Base-by-base conservation (phyloP, 2,888 invertebrate genomes). In the Subacronicta megacephala region DNA sequence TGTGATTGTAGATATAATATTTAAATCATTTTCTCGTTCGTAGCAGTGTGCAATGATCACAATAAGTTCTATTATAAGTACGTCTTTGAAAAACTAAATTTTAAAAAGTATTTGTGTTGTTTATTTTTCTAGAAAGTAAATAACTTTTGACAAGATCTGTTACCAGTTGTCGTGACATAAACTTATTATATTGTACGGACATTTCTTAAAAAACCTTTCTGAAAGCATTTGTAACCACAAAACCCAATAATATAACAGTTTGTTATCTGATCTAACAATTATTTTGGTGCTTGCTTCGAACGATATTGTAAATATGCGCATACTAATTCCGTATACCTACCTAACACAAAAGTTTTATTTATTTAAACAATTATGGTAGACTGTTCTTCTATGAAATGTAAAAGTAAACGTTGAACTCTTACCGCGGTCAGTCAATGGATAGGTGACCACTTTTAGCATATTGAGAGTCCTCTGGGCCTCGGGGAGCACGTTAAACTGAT, bases 1-100 rank as follows among this genome's bases (percentile, higher is more conserved):
- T 53, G 41, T 59, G 62, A 66, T 66, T 62, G 51, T 55, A 26
- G 16, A 47, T 56, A 49, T 66, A 33, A 56, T 70, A 59, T 72
- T 47, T 46, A 57, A 72, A 64, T 60, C 57, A 72, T 56, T 64
- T 56, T 64, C 43, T 60, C 31, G 60, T 57, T 56, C 52, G 43
- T 17, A 57, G 58, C 53, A 63, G 42, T 59, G 45, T 57, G 59
- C 53, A 63, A 47, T 57, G 45, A 52, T 68, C 55, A 61, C 49
- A 43, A 61, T 52, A 44, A 31, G 0, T 23, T 7, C 31, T 53
- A 42, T 44, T 63, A 49, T 54, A 54, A n/a, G n/a, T n/a, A 33
- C 57, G 47, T 62, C 45, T 54, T 49, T 60, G 15, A 33, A 45
- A 52, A 55, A 50, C 29, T 37, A 7, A 40, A n/a, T 54, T 53